phyloP scores from a whole-genome alignment of 2,888 invertebrate species.

The Eretmocerus hayati region DNA sequence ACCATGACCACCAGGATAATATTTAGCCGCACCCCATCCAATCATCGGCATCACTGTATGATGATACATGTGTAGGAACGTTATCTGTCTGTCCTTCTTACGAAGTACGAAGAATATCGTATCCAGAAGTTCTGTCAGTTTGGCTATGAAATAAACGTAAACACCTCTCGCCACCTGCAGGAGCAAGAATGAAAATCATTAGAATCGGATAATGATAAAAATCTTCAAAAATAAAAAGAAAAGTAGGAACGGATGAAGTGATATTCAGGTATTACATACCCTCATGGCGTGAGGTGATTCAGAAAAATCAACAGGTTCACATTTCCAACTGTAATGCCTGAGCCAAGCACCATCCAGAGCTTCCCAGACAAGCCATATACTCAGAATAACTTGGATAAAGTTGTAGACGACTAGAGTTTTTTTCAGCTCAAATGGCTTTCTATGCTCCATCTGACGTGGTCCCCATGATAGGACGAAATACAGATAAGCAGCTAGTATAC shows the following conservation, averaged over 20 bases:
- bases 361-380: slow-evolving; percentile 74
- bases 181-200: background rate
- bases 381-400: slow-evolving; percentile 77
- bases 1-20: slow-evolving; percentile 79
- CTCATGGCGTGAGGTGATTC: slow-evolving; percentile 66
- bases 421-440: slow-evolving; percentile 76
- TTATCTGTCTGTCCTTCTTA: slow-evolving; percentile 84
- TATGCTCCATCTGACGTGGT: slow-evolving; percentile 78
- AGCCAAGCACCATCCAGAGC: slow-evolving; percentile 73
- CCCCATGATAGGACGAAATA: slow-evolving; percentile 73
- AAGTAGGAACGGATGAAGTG: too few relatives aligned
- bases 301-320: slow-evolving; percentile 86
- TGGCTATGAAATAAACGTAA: slow-evolving; percentile 81
- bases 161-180: slow-evolving; percentile 61
- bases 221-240: too few relatives aligned
- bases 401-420: slow-evolving; percentile 78
- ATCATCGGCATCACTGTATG: slow-evolving; percentile 93
- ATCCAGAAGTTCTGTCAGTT: slow-evolving; percentile 83
- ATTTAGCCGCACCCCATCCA: slow-evolving; percentile 89
- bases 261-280: too few relatives aligned
- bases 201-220: background rate
- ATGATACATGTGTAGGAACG: slow-evolving; percentile 87
- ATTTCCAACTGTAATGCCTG: slow-evolving; percentile 77
- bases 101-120: slow-evolving; percentile 90
- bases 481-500: slow-evolving; percentile 61